Conservation (phyloP, 2,797 vertebrate genomes). For the Anabacerthia variegaticeps region DNA sequence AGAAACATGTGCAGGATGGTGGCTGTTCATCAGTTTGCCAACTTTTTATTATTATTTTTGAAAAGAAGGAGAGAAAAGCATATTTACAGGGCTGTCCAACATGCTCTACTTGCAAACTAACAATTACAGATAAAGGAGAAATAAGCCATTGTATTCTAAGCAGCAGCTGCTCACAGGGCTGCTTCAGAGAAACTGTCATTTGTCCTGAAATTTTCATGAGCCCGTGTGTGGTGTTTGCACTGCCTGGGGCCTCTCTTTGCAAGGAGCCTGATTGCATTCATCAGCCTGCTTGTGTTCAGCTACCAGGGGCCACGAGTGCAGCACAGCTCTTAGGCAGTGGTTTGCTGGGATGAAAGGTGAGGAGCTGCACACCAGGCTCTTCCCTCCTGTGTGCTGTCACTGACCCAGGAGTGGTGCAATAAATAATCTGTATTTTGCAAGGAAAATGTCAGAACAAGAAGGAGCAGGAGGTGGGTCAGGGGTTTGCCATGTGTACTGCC, state of each 20-base stretch:
- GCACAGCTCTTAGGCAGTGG: background rate
- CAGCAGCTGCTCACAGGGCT: conserved; percentile 4
- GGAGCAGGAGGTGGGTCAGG: background rate
- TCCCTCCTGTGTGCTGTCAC: background rate
- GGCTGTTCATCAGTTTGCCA: background rate
- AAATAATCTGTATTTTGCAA: background rate
- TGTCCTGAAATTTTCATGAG: conserved; percentile 61
- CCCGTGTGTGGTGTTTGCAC: conserved; percentile 21
- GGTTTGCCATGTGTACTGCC: background rate
- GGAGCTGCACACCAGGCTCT: background rate
- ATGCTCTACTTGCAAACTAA: background rate
- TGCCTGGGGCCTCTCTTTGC: conserved; percentile 44
- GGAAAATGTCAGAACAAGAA: background rate
- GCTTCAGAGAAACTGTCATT: conserved; percentile 41
- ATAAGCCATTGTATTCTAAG: background rate
- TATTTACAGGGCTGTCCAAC: background rate
- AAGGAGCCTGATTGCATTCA: background rate
- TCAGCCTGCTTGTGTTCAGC: background rate
- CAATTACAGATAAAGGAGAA: conserved; percentile 14
- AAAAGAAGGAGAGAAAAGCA: background rate
- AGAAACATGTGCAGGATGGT: background rate
- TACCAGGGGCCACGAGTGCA: background rate
- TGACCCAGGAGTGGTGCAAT: accelerated
- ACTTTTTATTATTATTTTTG: background rate
- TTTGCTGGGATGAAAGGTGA: background rate